Evolutionary conservation across 1,140 invertebrate species (phyloP).

Genomic region (Cardiocondyla obscurior): DNA sequence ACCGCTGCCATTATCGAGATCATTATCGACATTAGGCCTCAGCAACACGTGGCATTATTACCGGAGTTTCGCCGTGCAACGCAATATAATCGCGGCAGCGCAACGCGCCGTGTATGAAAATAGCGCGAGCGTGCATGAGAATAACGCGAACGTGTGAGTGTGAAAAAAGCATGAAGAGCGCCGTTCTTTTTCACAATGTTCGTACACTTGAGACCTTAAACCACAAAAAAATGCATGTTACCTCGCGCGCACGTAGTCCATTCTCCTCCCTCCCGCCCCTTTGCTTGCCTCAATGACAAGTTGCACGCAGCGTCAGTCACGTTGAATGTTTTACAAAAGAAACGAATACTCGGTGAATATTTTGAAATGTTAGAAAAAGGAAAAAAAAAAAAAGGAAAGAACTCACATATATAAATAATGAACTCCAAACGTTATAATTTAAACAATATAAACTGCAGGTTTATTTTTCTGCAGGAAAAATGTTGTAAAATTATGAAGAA

Average conservation of each 20-base stretch:
- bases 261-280: neutral
- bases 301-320: neutral
- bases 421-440: no score
- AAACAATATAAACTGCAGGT: no score
- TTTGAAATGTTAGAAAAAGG: neutral
- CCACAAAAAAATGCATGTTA: conserved; percentile 13
- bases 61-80: neutral
- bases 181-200: neutral
- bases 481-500: no score
- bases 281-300: neutral
- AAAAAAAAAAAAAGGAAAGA: no score
- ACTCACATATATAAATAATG: no score
- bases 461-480: no score
- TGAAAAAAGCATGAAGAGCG: conserved; percentile 4
- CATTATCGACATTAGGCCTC: conserved; percentile 53
- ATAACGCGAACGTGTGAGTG: neutral
- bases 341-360: conserved; percentile 1
- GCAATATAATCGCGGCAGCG: conserved; percentile 6
- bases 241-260: neutral
- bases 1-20: conserved; percentile 28
- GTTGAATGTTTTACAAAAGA: neutral
- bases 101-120: neutral
- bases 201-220: conserved; percentile 12
- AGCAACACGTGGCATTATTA: conserved; percentile 39
- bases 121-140: neutral